Conservation (phyloP, 1,140 invertebrate genomes). For the Arctopsyche grandis region DNA sequence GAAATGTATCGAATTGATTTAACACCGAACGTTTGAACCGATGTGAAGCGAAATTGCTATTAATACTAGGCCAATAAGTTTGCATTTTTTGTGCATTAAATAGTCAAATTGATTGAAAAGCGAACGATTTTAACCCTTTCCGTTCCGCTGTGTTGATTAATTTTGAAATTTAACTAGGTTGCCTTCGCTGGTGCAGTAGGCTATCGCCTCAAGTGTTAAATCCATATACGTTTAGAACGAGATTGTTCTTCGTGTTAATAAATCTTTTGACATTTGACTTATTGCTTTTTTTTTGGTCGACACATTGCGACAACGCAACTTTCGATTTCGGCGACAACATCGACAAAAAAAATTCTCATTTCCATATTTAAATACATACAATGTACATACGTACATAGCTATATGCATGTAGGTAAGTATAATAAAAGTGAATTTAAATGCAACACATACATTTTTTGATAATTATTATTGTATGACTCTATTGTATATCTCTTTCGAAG, state of each 20-base stretch:
- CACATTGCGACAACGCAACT: background rate
- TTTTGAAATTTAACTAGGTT: no score
- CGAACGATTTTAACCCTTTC: no score
- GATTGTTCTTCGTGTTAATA: background rate
- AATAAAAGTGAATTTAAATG: background rate
- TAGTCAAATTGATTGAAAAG: no score
- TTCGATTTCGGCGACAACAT: background rate
- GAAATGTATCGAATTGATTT: no score
- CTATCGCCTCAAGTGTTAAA: background rate
- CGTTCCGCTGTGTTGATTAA: no score
- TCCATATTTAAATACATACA: no score
- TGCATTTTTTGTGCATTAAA: background rate
- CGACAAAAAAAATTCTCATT: background rate
- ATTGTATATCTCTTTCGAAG: no score
- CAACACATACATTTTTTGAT: no score
- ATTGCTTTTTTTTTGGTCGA: background rate
- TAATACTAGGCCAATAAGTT: background rate
- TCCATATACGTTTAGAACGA: background rate
- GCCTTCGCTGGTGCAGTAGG: background rate
- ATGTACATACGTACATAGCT: no score
- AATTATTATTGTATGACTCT: no score
- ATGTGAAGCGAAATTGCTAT: background rate
- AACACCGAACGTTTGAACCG: no score
- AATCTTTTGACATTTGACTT: slow-evolving; percentile 2
- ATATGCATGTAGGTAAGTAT: background rate